phyloP scores from a whole-genome alignment of 2,113 vertebrate genomes.

The Hypanus sabinus region DNA sequence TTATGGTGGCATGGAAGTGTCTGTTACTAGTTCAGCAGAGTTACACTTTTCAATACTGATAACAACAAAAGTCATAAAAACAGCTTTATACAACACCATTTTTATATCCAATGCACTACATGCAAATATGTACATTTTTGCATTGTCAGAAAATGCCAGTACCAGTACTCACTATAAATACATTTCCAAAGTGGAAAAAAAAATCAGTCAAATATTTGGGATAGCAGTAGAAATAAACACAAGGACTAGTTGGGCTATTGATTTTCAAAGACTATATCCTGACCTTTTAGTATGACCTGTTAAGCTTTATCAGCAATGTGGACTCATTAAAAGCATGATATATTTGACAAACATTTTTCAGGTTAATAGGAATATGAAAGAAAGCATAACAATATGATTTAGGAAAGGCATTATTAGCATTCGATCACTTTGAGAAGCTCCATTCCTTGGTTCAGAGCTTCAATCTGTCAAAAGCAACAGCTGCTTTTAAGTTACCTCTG shows the following conservation, averaged over 20 bases:
- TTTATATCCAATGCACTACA: no score
- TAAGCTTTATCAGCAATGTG: not conserved
- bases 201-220: no score
- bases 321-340: not conserved
- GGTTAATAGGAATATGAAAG: not conserved
- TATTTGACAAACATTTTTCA: not conserved
- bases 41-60: not conserved
- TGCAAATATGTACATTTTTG: no score
- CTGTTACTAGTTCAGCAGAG: not conserved
- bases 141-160: no score
- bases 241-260: no score
- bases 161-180: no score
- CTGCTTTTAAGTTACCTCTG: no score
- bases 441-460: not conserved
- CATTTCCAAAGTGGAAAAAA: no score
- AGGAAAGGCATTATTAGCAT: not conserved
- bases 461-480: not conserved
- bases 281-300: not conserved
- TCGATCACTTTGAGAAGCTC: not conserved
- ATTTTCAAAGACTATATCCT: not conserved
- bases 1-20: not conserved
- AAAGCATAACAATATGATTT: not conserved
- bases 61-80: not conserved
- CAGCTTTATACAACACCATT: not conserved
- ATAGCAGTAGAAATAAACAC: no score